Evolutionary conservation across 1,140 invertebrate genomes (phyloP), one percentile per base, ranked within the genome.

Genomic region (Sipha flava): DNA sequence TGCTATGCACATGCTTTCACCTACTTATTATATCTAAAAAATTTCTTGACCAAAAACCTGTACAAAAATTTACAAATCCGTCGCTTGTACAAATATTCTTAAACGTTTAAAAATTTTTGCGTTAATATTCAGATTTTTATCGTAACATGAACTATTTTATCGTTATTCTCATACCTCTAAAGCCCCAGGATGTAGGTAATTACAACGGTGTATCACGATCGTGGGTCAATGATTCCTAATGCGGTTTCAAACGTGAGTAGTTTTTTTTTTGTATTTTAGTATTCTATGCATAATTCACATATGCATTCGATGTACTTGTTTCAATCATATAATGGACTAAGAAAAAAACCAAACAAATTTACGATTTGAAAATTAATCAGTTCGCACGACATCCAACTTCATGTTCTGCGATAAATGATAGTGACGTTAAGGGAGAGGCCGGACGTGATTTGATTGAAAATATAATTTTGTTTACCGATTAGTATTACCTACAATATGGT

Each of bases 161-260:
- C 45, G 68, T 49, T 49, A 34, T 49, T 49, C 18, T 47, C 31
- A 26, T 18, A 31, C 43, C 18, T 72, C 3, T 31, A 47, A 31
- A 59, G 31, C 34, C 52, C 31, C 47, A 59, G 73, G 73, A 77
- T 43, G 73, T 77, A 26, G 52, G 52, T 77, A 77, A 77, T 77
- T 77, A 77, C 73, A 37, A 54, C 73, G 73, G 52, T 54, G 34
- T 54, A 40, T 52, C 73, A 77, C 73, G 73, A 77, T 77, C 73
- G 52, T 26, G 52, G 73, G 73, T 77, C 73, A 77, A 77, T 59
- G 73, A 40, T 77, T 77, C 73, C 73, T 77, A 77, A 59, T 54
- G 52, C 59, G 34, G 47, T 59, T 52, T 21, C 49, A 37, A 21
- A 40, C 31, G 18, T 57, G 23, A 59, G 34, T 14, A 37, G 34